Evolutionary conservation across 1,140 invertebrate species (phyloP).

Genomic region (Triops cancriformis): DNA sequence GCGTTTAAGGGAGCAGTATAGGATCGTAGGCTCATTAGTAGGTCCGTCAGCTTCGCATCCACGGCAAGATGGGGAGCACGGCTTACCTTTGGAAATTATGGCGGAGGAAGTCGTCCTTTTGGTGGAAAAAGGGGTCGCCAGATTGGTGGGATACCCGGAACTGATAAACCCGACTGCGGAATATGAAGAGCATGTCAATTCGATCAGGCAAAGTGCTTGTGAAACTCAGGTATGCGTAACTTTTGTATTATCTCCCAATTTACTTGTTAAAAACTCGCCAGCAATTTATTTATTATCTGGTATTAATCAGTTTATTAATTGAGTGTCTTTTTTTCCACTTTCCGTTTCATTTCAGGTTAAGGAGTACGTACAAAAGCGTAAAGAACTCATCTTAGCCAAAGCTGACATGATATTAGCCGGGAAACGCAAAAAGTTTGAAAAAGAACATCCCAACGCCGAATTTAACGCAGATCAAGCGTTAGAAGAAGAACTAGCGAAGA

Average conservation of each 20-base stretch:
- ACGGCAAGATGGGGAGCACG: conserved; percentile 17
- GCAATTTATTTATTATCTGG: too few relatives aligned
- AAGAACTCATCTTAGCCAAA: background rate
- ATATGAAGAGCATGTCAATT: background rate
- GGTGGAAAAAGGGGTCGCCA: background rate
- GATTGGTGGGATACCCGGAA: conserved; percentile 16
- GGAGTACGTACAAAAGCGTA: conserved; percentile 17
- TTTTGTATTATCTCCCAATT: too few relatives aligned
- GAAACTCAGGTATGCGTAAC: background rate
- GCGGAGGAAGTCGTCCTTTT: conserved; percentile 19
- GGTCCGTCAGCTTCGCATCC: conserved; percentile 22
- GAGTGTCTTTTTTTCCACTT: background rate
- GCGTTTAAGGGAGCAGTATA: background rate
- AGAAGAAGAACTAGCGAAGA: conserved; percentile 25
- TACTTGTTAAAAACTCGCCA: too few relatives aligned
- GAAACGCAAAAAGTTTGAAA: conserved; percentile 18
- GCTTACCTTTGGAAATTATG: conserved; percentile 23
- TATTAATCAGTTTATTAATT: conserved; percentile 11
- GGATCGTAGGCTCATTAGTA: conserved; percentile 23
- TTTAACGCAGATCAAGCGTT: conserved; percentile 18
- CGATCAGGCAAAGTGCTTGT: background rate
- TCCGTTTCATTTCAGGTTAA: background rate
- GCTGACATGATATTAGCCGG: background rate
- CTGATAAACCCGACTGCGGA: background rate
- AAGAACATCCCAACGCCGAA: conserved; percentile 12